A percentile compares a stretch with the other conserved stretches of the same genome.
Evolutionary conservation across 2,113 vertebrate species (phyloP).

Genomic region (Cephalopholis sonnerati): DNA sequence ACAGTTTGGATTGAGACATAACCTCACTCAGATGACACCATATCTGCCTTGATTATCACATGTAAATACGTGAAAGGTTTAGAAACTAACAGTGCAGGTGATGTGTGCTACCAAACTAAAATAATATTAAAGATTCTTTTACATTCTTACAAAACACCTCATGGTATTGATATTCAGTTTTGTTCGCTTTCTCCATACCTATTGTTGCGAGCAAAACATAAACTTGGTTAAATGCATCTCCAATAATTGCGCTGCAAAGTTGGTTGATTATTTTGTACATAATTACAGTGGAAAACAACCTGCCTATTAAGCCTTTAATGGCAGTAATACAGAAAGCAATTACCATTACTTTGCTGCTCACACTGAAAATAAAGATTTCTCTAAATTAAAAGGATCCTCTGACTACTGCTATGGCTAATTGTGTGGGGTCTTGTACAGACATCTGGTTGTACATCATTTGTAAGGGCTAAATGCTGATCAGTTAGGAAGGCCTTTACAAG

Average conservation of each 20-base stretch:
- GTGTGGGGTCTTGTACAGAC: constrained; percentile 67
- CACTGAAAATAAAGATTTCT: constrained; percentile 81
- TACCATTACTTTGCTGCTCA: constrained; percentile 82
- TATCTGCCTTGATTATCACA: not conserved
- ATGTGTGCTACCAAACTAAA: not conserved
- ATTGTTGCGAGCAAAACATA: constrained; percentile 51
- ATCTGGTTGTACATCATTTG: constrained; percentile 77
- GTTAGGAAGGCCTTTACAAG: constrained; percentile 69
- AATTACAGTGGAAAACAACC: constrained; percentile 85
- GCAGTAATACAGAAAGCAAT: constrained; percentile 84
- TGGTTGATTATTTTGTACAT: constrained; percentile 84
- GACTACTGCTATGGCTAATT: constrained; percentile 72
- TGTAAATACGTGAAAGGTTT: not conserved
- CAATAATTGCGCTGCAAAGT: constrained; percentile 81
- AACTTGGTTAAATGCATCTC: constrained; percentile 78
- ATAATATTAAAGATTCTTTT: not conserved
- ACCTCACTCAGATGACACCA: constrained; percentile 26
- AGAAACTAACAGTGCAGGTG: not conserved
- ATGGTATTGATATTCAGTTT: constrained; percentile 34
- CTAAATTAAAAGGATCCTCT: constrained; percentile 76
- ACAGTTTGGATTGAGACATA: constrained; percentile 37
- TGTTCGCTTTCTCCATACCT: constrained; percentile 30
- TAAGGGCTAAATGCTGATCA: constrained; percentile 77
- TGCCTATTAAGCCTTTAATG: constrained; percentile 85
- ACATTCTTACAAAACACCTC: not conserved